Evolutionary conservation across 1,140 invertebrate species (phyloP).

Genomic region (Eriocheir sinensis): DNA sequence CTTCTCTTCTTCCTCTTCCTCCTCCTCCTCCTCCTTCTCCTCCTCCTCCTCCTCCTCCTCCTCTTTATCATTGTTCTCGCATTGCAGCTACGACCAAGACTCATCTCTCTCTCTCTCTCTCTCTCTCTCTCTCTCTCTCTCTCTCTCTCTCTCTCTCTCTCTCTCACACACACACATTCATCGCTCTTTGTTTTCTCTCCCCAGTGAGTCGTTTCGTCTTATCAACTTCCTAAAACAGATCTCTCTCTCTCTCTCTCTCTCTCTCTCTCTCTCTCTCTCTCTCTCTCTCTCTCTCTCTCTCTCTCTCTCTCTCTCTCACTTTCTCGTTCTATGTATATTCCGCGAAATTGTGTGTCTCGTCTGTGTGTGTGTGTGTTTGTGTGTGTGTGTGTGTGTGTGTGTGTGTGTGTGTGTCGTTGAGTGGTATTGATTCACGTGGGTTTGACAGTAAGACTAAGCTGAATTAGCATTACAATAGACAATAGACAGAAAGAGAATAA

Average conservation of each 20-base stretch:
- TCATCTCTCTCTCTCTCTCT: constrained; percentile 37
- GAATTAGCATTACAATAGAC: neutral
- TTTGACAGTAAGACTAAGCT: too few species aligned
- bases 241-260: too few species aligned
- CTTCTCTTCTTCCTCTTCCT: neutral
- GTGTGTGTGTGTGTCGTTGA: neutral
- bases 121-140: constrained; percentile 42
- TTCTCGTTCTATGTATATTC: too few species aligned
- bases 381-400: constrained; percentile 22
- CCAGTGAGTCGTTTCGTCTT: neutral
- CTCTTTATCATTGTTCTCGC: too few species aligned
- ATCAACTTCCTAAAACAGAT: too few species aligned
- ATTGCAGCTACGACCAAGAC: too few species aligned
- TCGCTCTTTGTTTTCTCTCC: neutral
- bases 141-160: constrained; percentile 26
- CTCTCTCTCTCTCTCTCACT: too few species aligned
- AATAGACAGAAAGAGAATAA: neutral
- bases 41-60: neutral
- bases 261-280: too few species aligned
- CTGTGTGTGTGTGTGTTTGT: constrained; percentile 3
- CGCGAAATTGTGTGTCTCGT: neutral
- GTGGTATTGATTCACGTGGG: too few species aligned
- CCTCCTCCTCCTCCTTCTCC: neutral
- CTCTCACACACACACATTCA: neutral
- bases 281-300: too few species aligned